These are phyloP conservation scores for Microtus oregoni DNA, from an alignment of 2,113 vertebrate species.

Conservation along the genomic window DNA sequence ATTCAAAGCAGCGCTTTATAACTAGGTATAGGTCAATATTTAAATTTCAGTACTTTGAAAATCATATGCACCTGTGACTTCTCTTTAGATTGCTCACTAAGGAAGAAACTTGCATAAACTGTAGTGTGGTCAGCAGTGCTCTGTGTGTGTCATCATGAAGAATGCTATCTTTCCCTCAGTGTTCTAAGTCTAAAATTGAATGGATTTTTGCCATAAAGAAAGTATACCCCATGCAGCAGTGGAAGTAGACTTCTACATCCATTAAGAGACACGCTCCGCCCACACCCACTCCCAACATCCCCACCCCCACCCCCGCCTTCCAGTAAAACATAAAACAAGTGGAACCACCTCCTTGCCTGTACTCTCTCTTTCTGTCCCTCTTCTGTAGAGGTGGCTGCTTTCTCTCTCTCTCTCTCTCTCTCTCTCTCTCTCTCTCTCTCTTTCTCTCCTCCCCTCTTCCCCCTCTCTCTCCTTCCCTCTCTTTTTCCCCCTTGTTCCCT, in stretches of 20 bases:
- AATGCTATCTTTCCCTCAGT: neutral
- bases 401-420: too few species aligned
- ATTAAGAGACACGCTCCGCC: too few species aligned
- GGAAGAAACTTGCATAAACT: neutral
- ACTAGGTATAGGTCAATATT: neutral
- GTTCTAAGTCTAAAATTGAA: neutral
- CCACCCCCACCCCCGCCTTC: too few species aligned
- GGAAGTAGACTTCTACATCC: neutral
- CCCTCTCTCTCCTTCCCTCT: too few species aligned
- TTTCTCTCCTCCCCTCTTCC: too few species aligned
- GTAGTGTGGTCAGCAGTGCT: neutral
- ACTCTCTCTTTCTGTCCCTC: too few species aligned
- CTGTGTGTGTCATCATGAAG: neutral
- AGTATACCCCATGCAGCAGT: neutral
- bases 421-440: too few species aligned
- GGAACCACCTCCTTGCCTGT: too few species aligned
- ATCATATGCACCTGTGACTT: neutral
- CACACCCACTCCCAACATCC: too few species aligned
- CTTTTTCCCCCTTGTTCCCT: too few species aligned
- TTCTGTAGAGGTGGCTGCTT: too few species aligned
- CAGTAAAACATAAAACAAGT: too few species aligned
- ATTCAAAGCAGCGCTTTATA: neutral
- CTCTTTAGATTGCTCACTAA: neutral
- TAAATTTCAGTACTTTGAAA: conserved; percentile 38
- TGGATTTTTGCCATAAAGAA: neutral